phyloP scores from a whole-genome alignment of 2,113 vertebrate genomes.

The Ammodytes dubius region DNA sequence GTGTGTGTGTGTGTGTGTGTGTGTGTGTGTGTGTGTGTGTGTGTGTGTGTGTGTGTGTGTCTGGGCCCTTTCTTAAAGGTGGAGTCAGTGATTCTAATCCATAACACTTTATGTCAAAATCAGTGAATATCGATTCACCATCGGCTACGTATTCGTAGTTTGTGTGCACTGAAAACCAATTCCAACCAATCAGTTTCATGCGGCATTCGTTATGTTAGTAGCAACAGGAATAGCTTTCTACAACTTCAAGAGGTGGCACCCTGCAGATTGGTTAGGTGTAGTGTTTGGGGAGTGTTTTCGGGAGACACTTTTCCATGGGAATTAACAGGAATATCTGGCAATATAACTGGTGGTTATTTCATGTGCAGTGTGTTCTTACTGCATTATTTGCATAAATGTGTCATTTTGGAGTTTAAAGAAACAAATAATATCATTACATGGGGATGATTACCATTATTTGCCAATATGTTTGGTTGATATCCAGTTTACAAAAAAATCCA shows the following conservation, averaged over 20 bases:
- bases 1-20: background rate
- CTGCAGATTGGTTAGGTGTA: slow-evolving; percentile 9
- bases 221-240: too few species aligned
- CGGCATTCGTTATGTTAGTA: too few species aligned
- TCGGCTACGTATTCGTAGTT: too few species aligned
- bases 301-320: background rate
- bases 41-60: background rate
- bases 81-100: too few species aligned
- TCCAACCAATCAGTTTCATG: too few species aligned
- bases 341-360: background rate
- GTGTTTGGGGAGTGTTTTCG: background rate
- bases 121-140: too few species aligned
- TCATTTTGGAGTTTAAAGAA: background rate
- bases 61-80: too few species aligned
- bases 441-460: slow-evolving; percentile 42
- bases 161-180: too few species aligned
- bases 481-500: background rate
- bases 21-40: too few species aligned
- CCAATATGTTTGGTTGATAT: slow-evolving; percentile 23
- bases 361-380: background rate
- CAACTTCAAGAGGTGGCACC: background rate
- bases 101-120: too few species aligned
- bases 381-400: background rate
- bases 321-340: slow-evolving; percentile 10
- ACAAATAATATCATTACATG: too few species aligned